Percentiles rank a stretch among this genome's conserved stretches.
Conservation (phyloP, 2,888 invertebrate species). For the Ptilodon capucinus region DNA sequence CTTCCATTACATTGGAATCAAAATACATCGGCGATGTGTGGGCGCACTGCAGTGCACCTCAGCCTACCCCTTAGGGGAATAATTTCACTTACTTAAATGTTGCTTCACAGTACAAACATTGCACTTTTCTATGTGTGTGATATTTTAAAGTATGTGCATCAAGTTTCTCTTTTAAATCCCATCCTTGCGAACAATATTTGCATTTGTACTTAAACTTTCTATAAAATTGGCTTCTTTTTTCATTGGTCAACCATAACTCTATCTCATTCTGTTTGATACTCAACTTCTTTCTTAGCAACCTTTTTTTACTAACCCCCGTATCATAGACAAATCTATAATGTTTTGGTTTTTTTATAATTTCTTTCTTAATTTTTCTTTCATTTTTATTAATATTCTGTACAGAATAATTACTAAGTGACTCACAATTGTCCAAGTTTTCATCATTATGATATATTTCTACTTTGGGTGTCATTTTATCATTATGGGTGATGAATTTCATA, state of each 20-base stretch:
- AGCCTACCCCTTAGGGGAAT: no score
- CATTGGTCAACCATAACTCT: conserved; percentile 9
- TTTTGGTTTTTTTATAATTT: conserved; percentile 5
- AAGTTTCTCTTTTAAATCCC: conserved; percentile 6
- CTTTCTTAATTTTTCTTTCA: conserved; percentile 15
- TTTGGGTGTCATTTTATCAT: conserved; percentile 1
- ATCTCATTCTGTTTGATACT: conserved; percentile 4
- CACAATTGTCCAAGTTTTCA: not conserved
- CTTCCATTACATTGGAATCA: no score
- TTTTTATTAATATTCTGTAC: conserved; percentile 1
- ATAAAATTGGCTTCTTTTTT: conserved; percentile 15
- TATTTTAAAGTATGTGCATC: conserved; percentile 8
- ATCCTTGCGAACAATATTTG: conserved; percentile 16
- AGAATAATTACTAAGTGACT: not conserved
- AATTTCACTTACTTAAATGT: conserved; percentile 1
- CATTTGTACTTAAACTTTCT: conserved; percentile 15
- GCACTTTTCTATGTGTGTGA: conserved; percentile 13
- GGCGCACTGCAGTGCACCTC: no score
- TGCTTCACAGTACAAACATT: conserved; percentile 12
- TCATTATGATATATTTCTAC: not conserved
- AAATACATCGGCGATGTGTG: no score
- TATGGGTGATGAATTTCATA: conserved; percentile 8
- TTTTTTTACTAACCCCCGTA: conserved; percentile 8
- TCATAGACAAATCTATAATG: conserved; percentile 21
- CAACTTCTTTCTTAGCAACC: conserved; percentile 16